These are phyloP conservation scores for Dasysyrphus tricinctus DNA, from an alignment of 2,888 invertebrate species.

Conservation along the genomic window DNA sequence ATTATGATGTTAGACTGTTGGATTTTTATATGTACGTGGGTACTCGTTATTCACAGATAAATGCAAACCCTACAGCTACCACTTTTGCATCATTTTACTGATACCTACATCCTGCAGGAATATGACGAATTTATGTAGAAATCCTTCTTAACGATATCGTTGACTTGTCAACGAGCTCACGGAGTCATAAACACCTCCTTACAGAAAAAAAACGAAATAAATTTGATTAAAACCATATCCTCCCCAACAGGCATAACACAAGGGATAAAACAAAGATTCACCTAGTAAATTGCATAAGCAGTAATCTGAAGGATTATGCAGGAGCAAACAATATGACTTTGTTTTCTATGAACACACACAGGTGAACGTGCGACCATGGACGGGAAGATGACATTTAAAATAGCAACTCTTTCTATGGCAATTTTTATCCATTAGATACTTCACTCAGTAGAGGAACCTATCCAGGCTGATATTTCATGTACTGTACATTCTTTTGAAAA, in stretches of 20 bases:
- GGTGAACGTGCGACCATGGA: neutral
- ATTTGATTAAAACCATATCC: conserved; percentile 65
- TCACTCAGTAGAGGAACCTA: neutral
- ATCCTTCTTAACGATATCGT: conserved; percentile 56
- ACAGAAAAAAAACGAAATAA: conserved; percentile 32
- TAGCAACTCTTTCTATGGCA: conserved; percentile 35
- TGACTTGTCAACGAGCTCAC: conserved; percentile 70
- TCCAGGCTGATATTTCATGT: neutral
- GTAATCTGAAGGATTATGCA: conserved; percentile 68
- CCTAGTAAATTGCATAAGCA: conserved; percentile 59
- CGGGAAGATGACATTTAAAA: conserved; percentile 21
- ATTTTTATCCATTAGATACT: conserved; percentile 65
- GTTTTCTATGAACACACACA: neutral
- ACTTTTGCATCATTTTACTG: neutral
- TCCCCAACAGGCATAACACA: conserved; percentile 35
- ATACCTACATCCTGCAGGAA: conserved; percentile 24
- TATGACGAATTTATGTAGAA: conserved; percentile 19
- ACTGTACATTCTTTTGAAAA: no score
- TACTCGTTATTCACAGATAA: neutral
- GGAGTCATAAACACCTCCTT: conserved; percentile 65
- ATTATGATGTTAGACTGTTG: conserved; percentile 43
- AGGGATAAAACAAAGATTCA: conserved; percentile 56
- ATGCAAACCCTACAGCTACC: conserved; percentile 9
- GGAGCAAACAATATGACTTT: conserved; percentile 46
- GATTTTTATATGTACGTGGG: conserved; percentile 13